Conservation (phyloP, 2,797 vertebrate genomes). For the Cossypha heuglini region DNA sequence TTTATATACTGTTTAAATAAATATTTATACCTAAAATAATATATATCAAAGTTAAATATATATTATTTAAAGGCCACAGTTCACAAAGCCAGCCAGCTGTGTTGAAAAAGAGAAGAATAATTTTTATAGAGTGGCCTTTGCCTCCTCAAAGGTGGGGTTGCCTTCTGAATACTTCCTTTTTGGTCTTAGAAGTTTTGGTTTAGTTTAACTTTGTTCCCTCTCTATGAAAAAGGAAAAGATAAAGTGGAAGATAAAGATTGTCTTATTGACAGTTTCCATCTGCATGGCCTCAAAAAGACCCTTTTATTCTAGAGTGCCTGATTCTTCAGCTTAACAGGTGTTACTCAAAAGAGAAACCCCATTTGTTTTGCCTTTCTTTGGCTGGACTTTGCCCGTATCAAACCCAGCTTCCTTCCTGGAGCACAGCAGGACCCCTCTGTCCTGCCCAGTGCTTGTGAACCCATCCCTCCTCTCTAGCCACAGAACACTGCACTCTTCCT, state of each 20-base stretch:
- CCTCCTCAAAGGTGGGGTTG: background rate
- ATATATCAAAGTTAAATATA: background rate
- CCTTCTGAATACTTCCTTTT: background rate
- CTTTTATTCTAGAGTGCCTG: background rate
- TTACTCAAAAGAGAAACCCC: background rate
- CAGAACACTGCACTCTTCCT: accelerated
- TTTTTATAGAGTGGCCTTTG: background rate
- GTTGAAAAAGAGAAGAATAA: background rate
- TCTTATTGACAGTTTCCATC: too few species aligned
- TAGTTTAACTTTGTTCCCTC: background rate
- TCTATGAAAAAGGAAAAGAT: background rate
- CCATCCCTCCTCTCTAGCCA: background rate
- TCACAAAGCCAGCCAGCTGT: background rate
- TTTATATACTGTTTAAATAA: background rate
- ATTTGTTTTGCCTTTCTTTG: background rate
- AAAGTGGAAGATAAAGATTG: background rate
- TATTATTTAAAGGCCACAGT: background rate
- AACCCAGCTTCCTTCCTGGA: background rate
- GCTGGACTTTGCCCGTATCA: accelerated
- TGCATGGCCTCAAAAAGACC: background rate
- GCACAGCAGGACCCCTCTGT: background rate
- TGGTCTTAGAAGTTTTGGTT: background rate
- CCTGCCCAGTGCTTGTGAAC: background rate
- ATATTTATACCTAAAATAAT: background rate
- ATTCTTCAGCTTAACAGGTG: background rate